Base-by-base conservation (phyloP, 2,797 vertebrate species). In the Adelosebastes latens region DNA sequence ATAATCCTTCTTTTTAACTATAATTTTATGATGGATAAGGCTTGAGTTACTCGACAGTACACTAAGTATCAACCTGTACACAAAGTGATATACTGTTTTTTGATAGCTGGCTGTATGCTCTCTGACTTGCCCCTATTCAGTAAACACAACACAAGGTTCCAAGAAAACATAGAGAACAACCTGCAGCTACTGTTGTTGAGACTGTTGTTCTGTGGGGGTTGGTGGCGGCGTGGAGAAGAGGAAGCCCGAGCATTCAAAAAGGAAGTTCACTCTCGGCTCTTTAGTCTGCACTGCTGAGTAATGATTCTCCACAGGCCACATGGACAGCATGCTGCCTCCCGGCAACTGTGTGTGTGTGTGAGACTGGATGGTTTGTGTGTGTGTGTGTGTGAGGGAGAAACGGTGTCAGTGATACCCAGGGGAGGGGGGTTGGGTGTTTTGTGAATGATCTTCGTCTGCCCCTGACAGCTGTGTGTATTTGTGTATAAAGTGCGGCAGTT, bases 361-460 rank as follows among this genome's bases (percentile, higher is more conserved):
- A 74, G 65, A 82, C 73, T 74, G 73, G 79, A 71, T 74, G 59
- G 68, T 31, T 79, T 87, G 89, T 42, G 39, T 63, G 74, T 80
- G 79, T 69, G 32, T 52, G 25, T 79, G 72, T 70, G 82, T 76
- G 77, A 88, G 89, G 77, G 84, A 92, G 91, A 91, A 93, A 93
- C 68, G 77, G 94, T 96, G 94, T 96, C 93, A 94, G 93, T 93
- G 93, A 95, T 94, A 93, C 94, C 90, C 93, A 78, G 84, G 93
- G 89, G 93, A 92, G 81, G 83, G 66, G 82, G 76, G 70, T 61
- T 65, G 80, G 81, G 62, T 91, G 90, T 94, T 95, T 95, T 96
- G 93, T 96, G 95, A 95, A 96, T 95, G 94, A 95, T 95, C 94
- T 92, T 91, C 90, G 90, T 93, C 94, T 93, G 93, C 80, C 88